Base-by-base conservation (phyloP, 2,113 vertebrate species). In the Stigmatopora argus region DNA sequence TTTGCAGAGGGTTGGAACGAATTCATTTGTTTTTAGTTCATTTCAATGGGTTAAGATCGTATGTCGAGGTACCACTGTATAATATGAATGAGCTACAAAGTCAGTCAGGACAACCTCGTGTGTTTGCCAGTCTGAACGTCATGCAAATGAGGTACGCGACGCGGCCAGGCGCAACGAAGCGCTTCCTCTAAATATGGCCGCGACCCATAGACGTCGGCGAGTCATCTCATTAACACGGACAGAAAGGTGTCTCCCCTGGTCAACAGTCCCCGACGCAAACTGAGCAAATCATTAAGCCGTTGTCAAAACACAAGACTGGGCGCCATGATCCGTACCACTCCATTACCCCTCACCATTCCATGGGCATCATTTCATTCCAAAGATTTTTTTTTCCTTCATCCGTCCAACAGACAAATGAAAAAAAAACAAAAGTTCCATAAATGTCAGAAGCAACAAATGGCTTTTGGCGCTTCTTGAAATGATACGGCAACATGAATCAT, bases 151-250 rank as follows among this genome's bases (percentile, higher is more conserved):
- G 86, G 52, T 47, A 17, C 78, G 74, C 67, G 78, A 76, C 77
- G 72, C 68, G 1, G 86, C 83, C 75, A 82, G 74, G 71, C 45
- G 78, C 82, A 77, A 78, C 80, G 78, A 67, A 75, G 61, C 31
- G 58, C 65, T 71, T 31, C 26, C 73, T 64, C 86, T 87, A 89
- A 89, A 89, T 86, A 89, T 84, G 78, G 79, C 71, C n/a, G 70
- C 81, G 85, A 88, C 85, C 85, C 67, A 60, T 35, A 77, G 82
- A 85, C 75, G 14, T 74, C 80, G 70, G 46, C 62, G 75, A 85
- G 84, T 83, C 85, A 84, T 86, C 84, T 88, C 87, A 87, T 87
- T 88, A 88, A 85, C 86, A 77, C 82, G 65, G 81, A 80, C 52
- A 68, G 74, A 79, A 86, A 81, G 75, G 81, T 79, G 84, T 79